phyloP scores from a whole-genome alignment of 2,888 invertebrate genomes.

The Parapristionchus giblindavisi region DNA sequence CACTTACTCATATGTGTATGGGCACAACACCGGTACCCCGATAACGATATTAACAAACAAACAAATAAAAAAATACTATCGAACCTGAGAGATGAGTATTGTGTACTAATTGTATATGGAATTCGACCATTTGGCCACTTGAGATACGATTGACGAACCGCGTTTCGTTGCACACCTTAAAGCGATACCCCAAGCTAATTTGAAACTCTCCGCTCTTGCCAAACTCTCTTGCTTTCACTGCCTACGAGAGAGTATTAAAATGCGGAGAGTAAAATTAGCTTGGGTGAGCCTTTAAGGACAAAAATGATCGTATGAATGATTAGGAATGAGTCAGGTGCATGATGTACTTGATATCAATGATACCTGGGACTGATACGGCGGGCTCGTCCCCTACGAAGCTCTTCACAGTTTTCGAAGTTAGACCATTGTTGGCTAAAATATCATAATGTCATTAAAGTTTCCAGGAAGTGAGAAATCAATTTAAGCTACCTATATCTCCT shows the following conservation, averaged over 20 bases:
- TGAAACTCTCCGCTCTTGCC: background rate
- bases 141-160: slow-evolving; percentile 65
- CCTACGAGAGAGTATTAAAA: too few relatives aligned
- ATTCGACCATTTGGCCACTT: slow-evolving; percentile 67
- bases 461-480: background rate
- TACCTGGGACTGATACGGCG: slow-evolving; percentile 40
- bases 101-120: slow-evolving; percentile 67
- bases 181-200: slow-evolving; percentile 30
- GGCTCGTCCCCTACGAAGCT: slow-evolving; percentile 55
- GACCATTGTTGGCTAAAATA: slow-evolving; percentile 58
- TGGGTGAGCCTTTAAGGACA: too few relatives aligned
- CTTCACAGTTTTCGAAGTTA: slow-evolving; percentile 55
- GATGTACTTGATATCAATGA: background rate
- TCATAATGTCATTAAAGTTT: background rate
- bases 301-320: background rate
- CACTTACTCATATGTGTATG: too few relatives aligned
- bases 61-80: background rate
- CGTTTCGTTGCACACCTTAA: slow-evolving; percentile 62
- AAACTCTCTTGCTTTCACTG: too few relatives aligned
- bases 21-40: too few relatives aligned
- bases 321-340: background rate
- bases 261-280: too few relatives aligned
- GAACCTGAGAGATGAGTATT: slow-evolving; percentile 62
- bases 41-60: too few relatives aligned
- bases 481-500: slow-evolving; percentile 64